A percentile compares a stretch with the other conserved stretches of the same genome.
Evolutionary conservation across 2,888 invertebrate species (phyloP).

Genomic region (Mactromeris polynyma): DNA sequence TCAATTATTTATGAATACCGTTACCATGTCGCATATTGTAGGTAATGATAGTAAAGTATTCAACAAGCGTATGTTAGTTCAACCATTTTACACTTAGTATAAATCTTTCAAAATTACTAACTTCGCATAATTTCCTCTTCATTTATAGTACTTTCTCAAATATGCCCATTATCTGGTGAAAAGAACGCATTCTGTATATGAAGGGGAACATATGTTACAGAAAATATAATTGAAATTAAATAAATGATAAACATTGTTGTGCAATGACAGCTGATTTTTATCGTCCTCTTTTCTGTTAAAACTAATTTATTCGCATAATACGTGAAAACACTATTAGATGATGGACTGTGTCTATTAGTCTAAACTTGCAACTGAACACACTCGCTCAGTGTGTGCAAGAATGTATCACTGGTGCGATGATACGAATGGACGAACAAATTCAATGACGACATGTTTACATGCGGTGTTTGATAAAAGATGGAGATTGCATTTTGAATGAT

Average conservation of each 20-base stretch:
- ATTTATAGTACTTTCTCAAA: conserved; percentile 25
- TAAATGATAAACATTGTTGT: conserved; percentile 37
- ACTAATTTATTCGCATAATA: conserved; percentile 46
- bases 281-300: conserved; percentile 29
- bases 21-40: background rate
- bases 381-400: background rate
- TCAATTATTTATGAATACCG: conserved; percentile 37
- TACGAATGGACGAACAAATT: conserved; percentile 36
- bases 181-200: background rate
- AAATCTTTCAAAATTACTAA: background rate
- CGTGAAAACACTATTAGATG: conserved; percentile 40
- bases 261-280: conserved; percentile 41
- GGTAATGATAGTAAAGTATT: background rate
- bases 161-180: conserved; percentile 34
- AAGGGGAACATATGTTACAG: conserved; percentile 6
- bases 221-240: conserved; percentile 44
- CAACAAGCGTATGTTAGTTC: background rate
- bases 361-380: conserved; percentile 23
- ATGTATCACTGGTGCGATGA: conserved; percentile 19
- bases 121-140: conserved; percentile 1
- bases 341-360: conserved; percentile 26
- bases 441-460: conserved; percentile 41
- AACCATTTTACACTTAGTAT: background rate
- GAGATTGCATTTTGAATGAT: conserved; percentile 34
- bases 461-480: conserved; percentile 24